Conservation (phyloP, 1,140 invertebrate species). For the Papilio helenus region DNA sequence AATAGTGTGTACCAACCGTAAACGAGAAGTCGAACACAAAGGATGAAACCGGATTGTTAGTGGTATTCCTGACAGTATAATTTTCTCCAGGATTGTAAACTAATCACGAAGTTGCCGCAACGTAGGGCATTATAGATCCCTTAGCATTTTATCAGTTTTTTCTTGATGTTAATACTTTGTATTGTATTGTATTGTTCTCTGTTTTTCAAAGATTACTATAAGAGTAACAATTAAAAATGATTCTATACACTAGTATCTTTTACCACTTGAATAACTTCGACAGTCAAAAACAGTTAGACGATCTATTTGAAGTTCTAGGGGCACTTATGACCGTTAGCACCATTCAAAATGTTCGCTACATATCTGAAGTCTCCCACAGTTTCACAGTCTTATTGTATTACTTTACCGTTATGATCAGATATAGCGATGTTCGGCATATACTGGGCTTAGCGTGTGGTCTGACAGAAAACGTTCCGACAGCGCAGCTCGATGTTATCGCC, state of each 20-base stretch:
- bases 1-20: not conserved
- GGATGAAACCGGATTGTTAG: not conserved
- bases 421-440: conserved; percentile 9
- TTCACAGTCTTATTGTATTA: conserved; percentile 9
- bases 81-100: not conserved
- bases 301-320: not conserved
- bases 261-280: not conserved
- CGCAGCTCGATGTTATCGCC: conserved; percentile 62
- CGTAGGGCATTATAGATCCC: not conserved
- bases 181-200: too few species aligned
- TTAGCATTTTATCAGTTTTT: not conserved
- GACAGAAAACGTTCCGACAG: conserved; percentile 66
- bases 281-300: not conserved
- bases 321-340: not conserved
- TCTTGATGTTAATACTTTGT: not conserved
- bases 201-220: too few species aligned
- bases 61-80: not conserved
- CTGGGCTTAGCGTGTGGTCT: conserved; percentile 65
- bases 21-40: not conserved
- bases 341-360: conserved; percentile 8
- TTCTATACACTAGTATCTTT: too few species aligned
- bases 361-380: conserved; percentile 1
- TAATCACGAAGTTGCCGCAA: not conserved
- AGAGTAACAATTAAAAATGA: too few species aligned
- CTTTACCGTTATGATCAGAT: conserved; percentile 23